These are phyloP conservation scores for Pycnonotus jocosus DNA, from an alignment of 2,113 vertebrate species.

Conservation along the genomic window DNA sequence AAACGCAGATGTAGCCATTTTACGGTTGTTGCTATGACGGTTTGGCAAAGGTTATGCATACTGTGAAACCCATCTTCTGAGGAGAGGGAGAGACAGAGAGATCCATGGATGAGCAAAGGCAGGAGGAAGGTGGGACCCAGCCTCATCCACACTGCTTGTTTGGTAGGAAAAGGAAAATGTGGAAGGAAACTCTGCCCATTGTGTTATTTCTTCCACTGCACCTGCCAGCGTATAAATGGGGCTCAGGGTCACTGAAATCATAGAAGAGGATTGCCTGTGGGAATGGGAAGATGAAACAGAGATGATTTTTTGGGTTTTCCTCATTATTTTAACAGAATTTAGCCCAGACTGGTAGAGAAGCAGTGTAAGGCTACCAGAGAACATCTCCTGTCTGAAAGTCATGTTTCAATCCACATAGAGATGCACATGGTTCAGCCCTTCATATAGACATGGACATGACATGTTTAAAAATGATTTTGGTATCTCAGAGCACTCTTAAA, in stretches of 20 bases:
- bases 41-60: constrained; percentile 37
- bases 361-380: not conserved
- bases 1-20: constrained; percentile 43
- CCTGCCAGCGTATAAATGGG: rapidly evolving
- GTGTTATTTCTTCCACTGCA: not conserved
- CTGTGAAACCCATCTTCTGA: not conserved
- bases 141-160: not conserved
- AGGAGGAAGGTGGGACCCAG: not conserved
- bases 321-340: not conserved
- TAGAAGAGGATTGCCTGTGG: rapidly evolving
- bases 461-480: not conserved
- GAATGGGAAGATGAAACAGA: not conserved
- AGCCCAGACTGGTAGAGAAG: not conserved
- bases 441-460: not conserved
- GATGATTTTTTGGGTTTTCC: rapidly evolving
- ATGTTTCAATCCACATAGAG: not conserved
- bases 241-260: not conserved
- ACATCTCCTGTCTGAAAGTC: not conserved
- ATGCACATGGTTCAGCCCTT: not conserved
- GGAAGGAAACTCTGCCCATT: not conserved
- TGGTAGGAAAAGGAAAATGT: not conserved
- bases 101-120: not conserved
- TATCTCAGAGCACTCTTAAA: not conserved
- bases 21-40: constrained; percentile 32
- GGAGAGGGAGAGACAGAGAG: not conserved